A percentile compares a stretch with the other conserved stretches of the same genome.
These are phyloP conservation scores for Dicrurus megarhynchus DNA, from an alignment of 2,113 vertebrate genomes.

Conservation along the genomic window DNA sequence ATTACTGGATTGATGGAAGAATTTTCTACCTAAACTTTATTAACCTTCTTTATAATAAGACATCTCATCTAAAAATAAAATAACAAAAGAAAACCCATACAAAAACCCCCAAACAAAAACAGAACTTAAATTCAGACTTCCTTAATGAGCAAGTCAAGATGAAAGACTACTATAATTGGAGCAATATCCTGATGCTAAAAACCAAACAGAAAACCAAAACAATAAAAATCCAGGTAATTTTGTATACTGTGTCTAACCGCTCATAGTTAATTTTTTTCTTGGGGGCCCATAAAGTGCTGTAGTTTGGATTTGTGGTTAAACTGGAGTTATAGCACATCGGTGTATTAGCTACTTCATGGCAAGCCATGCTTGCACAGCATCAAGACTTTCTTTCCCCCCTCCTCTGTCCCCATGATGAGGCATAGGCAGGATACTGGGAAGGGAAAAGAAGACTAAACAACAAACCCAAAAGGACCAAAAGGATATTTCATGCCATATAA, in stretches of 20 bases:
- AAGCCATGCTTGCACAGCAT: not conserved
- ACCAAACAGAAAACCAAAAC: not conserved
- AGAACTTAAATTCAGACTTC: not conserved
- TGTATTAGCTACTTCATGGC: not conserved
- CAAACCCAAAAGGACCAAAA: not conserved
- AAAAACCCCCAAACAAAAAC: not conserved
- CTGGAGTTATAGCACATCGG: not conserved
- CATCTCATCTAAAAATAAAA: not conserved
- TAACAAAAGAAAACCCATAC: not conserved
- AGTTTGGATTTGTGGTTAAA: not conserved
- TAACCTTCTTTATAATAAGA: not conserved
- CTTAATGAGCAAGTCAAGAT: not conserved
- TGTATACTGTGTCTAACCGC: fast-evolving
- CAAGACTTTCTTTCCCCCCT: fast-evolving
- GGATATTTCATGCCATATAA: not conserved
- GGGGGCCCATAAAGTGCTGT: not conserved
- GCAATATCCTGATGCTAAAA: not conserved
- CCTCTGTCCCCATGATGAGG: not conserved
- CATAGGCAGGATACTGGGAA: not conserved
- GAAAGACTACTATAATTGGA: not conserved
- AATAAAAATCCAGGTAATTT: not conserved
- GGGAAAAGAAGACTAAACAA: not conserved
- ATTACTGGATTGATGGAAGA: not conserved
- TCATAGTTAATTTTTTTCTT: not conserved
- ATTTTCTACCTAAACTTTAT: not conserved